A percentile compares a stretch with the other conserved stretches of the same genome.
Conservation (phyloP, 1,140 invertebrate species). For the Drosophila kohkoa region DNA sequence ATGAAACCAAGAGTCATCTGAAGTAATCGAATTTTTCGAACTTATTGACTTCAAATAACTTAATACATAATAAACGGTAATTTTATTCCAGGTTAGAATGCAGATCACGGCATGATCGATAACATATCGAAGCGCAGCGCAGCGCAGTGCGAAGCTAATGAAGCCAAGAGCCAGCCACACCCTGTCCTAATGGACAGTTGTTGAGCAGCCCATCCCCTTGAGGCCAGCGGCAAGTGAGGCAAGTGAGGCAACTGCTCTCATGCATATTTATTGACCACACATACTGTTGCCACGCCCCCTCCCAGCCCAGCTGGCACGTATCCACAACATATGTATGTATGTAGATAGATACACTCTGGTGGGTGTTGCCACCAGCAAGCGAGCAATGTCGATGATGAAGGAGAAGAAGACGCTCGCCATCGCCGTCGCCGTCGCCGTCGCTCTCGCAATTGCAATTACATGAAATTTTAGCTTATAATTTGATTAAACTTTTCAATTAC, state of each 20-base stretch:
- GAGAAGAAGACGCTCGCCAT: conserved; percentile 12
- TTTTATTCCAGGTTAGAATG: no score
- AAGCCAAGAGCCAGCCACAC: conserved; percentile 5
- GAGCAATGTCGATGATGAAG: no score
- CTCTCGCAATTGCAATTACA: conserved; percentile 73
- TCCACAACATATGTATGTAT: conserved; percentile 24
- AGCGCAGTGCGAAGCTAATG: conserved; percentile 12
- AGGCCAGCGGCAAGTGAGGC: background rate
- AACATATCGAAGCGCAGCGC: conserved; percentile 4
- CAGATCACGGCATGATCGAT: conserved; percentile 3
- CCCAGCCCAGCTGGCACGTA: no score
- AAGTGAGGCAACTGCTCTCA: conserved; percentile 24
- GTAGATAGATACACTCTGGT: conserved; percentile 11
- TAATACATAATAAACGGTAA: no score
- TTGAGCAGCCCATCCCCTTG: background rate
- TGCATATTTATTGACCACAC: conserved; percentile 78
- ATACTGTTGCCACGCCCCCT: conserved; percentile 49
- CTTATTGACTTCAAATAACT: no score
- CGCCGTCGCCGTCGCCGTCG: background rate
- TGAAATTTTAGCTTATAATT: conserved; percentile 79
- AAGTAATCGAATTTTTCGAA: no score
- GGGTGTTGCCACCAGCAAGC: conserved; percentile 48
- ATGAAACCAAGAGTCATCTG: no score
- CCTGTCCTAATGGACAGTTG: conserved; percentile 1
- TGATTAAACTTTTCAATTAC: conserved; percentile 83